A percentile compares a stretch with the other conserved stretches of the same genome.
phyloP scores from a whole-genome alignment of 2,888 invertebrate species.

The Opisthograptis luteolata region DNA sequence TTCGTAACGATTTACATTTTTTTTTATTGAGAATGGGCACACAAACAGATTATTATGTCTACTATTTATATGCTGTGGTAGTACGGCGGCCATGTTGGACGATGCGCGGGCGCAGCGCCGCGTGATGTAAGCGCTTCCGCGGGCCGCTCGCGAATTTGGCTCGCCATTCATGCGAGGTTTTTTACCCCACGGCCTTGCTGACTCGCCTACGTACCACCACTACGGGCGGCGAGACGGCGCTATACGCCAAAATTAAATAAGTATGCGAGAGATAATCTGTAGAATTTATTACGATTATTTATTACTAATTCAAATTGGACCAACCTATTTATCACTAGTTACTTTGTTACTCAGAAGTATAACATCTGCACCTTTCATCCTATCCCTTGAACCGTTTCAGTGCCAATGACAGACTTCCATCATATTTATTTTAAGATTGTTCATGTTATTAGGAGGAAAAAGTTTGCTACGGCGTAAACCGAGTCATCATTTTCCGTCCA shows the following conservation, averaged over 20 bases:
- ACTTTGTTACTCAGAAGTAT: too few relatives aligned
- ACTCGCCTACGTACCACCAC: constrained; percentile 60
- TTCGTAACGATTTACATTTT: too few relatives aligned
- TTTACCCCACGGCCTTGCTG: constrained; percentile 72
- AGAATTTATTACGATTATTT: constrained; percentile 9
- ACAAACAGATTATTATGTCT: neutral
- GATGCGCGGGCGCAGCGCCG: constrained; percentile 48
- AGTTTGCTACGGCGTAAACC: too few relatives aligned
- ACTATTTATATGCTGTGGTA: constrained; percentile 11
- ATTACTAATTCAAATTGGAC: constrained; percentile 11
- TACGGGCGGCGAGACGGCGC: constrained; percentile 44
- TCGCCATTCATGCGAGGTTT: constrained; percentile 77
- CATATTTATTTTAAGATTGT: too few relatives aligned
- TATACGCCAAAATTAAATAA: constrained; percentile 62
- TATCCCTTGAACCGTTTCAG: too few relatives aligned
- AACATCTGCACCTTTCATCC: too few relatives aligned
- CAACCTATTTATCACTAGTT: too few relatives aligned
- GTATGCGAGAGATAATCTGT: constrained; percentile 48
- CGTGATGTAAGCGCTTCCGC: constrained; percentile 70
- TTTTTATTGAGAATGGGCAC: too few relatives aligned
- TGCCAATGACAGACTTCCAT: too few relatives aligned
- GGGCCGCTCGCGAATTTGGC: constrained; percentile 61
- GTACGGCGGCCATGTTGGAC: constrained; percentile 43
- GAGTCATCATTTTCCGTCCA: too few relatives aligned
- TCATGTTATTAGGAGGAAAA: too few relatives aligned